Evolutionary conservation across 2,113 vertebrate genomes (phyloP).

Genomic region (Pseudopipra pipra): DNA sequence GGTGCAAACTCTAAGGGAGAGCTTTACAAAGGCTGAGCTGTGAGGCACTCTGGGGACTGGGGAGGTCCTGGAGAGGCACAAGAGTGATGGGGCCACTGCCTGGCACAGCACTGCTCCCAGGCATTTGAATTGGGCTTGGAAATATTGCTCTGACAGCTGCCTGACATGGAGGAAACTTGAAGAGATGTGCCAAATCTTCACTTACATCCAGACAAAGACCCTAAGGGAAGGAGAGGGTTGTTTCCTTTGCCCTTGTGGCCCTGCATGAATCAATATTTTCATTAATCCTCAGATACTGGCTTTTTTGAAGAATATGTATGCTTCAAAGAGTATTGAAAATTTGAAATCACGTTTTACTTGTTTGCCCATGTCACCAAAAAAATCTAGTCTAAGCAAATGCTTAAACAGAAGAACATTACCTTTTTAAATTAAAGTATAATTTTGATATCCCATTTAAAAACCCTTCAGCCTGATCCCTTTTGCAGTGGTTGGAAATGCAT

Average conservation of each 20-base stretch:
- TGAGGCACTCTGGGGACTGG: rapidly evolving
- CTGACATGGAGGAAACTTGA: background rate
- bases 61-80: background rate
- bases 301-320: background rate
- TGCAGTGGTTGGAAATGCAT: background rate
- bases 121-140: background rate
- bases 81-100: rapidly evolving
- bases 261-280: background rate
- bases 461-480: background rate
- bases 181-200: background rate
- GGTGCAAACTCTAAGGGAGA: rapidly evolving
- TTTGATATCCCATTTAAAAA: background rate
- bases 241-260: background rate
- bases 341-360: background rate
- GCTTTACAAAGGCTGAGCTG: background rate
- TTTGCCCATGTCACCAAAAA: background rate
- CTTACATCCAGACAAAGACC: background rate
- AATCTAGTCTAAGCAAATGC: background rate
- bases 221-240: background rate
- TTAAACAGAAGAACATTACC: background rate
- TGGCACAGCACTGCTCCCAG: rapidly evolving
- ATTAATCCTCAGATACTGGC: background rate
- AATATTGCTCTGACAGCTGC: background rate
- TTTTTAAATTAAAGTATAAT: background rate
- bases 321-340: background rate